phyloP scores from a whole-genome alignment of 2,888 invertebrate species.

The Corythucha ciliata region DNA sequence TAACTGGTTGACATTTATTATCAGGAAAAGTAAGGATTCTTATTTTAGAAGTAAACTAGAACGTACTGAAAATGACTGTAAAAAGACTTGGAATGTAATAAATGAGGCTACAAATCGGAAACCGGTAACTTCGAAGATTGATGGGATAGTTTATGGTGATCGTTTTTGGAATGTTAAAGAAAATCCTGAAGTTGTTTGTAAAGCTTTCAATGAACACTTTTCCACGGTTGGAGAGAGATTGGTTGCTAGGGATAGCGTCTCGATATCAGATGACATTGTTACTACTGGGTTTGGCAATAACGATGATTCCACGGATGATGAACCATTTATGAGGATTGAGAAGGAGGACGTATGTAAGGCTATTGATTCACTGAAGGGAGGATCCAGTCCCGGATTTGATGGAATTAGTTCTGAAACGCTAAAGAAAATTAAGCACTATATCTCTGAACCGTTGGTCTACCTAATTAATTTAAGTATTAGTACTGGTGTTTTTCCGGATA shows the following conservation, averaged over 20 bases:
- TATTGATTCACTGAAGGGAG: background rate
- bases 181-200: background rate
- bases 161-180: background rate
- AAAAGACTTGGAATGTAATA: background rate
- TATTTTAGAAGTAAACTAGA: background rate
- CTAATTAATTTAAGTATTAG: background rate
- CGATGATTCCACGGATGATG: background rate
- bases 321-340: background rate
- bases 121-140: background rate
- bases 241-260: too few relatives aligned
- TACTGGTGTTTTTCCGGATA: background rate
- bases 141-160: background rate
- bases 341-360: background rate
- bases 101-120: background rate
- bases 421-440: background rate
- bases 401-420: background rate
- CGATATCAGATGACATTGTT: too few relatives aligned
- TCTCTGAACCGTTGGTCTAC: background rate
- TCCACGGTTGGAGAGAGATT: background rate
- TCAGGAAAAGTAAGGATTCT: background rate
- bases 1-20: background rate
- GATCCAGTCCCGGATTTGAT: background rate
- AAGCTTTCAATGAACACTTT: conserved; percentile 2
- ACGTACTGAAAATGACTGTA: background rate
- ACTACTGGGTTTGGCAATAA: too few relatives aligned